phyloP scores from a whole-genome alignment of 2,113 vertebrate species.

The Tychaedon coryphoeus region DNA sequence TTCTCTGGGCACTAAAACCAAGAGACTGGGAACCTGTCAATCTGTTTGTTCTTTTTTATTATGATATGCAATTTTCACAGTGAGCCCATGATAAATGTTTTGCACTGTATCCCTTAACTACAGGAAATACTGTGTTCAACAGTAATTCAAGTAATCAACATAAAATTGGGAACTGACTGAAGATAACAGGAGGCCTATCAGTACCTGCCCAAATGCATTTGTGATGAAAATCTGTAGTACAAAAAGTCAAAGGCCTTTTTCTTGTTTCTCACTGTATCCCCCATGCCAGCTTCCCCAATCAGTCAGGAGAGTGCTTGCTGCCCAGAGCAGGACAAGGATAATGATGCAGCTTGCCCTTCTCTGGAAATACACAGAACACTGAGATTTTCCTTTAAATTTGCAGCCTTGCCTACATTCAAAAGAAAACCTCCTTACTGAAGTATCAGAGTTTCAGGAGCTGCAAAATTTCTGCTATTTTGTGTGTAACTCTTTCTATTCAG shows the following conservation, averaged over 20 bases:
- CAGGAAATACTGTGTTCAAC: not conserved
- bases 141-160: not conserved
- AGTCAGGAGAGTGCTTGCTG: not conserved
- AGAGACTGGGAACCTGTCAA: not conserved
- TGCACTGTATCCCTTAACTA: not conserved
- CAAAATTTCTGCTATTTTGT: not conserved
- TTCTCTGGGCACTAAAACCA: not conserved
- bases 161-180: not conserved
- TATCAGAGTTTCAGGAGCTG: not conserved
- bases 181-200: not conserved
- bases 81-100: not conserved
- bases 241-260: not conserved
- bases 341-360: not conserved
- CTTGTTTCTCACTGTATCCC: not conserved
- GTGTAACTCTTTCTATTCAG: fast-evolving
- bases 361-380: not conserved
- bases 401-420: not conserved
- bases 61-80: not conserved
- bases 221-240: not conserved
- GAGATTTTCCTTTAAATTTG: not conserved
- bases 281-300: not conserved
- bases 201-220: not conserved
- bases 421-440: not conserved
- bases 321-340: not conserved
- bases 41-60: not conserved